These are phyloP conservation scores for Aporrectodea caliginosa DNA, from an alignment of 1,140 invertebrate species.

Conservation along the genomic window DNA sequence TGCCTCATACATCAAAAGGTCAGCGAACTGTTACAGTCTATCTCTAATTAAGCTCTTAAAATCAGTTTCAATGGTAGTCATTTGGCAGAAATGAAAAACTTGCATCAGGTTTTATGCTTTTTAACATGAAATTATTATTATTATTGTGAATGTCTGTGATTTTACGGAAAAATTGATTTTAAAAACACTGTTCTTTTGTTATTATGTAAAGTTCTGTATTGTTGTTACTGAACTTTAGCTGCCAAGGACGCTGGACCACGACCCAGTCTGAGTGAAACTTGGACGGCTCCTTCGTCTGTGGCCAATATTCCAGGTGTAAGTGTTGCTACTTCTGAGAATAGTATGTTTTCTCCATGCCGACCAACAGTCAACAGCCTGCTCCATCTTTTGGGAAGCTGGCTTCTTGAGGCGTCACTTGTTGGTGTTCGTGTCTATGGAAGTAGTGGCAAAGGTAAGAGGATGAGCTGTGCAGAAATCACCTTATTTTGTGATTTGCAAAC, in stretches of 20 bases:
- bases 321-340: background rate
- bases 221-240: too few relatives aligned
- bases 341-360: conserved; percentile 32
- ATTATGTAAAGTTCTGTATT: too few relatives aligned
- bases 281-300: background rate
- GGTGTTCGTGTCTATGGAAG: conserved; percentile 59
- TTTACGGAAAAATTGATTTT: too few relatives aligned
- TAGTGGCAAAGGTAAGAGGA: conserved; percentile 41
- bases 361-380: conserved; percentile 72
- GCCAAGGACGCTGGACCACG: conserved; percentile 11
- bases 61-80: too few relatives aligned
- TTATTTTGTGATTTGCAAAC: background rate
- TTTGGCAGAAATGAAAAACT: too few relatives aligned
- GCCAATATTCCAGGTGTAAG: background rate
- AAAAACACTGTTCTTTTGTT: too few relatives aligned
- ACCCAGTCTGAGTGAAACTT: conserved; percentile 2
- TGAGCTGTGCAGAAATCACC: background rate
- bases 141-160: too few relatives aligned
- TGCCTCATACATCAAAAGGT: too few relatives aligned
- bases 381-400: conserved; percentile 92
- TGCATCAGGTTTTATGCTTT: too few relatives aligned
- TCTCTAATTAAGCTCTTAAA: too few relatives aligned
- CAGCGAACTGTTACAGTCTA: too few relatives aligned
- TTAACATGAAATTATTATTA: too few relatives aligned
- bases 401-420: conserved; percentile 90